Percentiles rank a stretch among this genome's conserved stretches.
Conservation (phyloP, 2,113 vertebrate species). For the Menidia beryllina region DNA sequence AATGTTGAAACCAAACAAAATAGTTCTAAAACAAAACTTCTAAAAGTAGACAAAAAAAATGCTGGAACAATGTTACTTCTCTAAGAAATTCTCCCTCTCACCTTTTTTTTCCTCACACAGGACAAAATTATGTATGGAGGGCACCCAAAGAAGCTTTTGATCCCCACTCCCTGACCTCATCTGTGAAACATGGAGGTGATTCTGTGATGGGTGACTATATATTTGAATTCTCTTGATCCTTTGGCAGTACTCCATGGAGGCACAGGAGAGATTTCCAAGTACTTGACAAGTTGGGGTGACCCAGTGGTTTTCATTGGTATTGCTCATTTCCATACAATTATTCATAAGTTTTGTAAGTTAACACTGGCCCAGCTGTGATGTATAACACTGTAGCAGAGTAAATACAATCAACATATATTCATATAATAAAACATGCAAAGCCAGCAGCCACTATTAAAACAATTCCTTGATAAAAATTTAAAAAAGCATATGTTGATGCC, state of each 20-base stretch:
- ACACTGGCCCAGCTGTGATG: not conserved
- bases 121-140: not conserved
- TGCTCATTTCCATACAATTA: not conserved
- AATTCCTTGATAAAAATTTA: not conserved
- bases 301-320: not conserved
- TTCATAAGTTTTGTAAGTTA: too few relatives aligned
- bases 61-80: not conserved
- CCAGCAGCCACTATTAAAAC: not conserved
- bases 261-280: too few relatives aligned
- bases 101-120: not conserved
- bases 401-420: not conserved
- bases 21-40: not conserved
- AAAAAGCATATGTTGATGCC: not conserved
- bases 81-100: not conserved
- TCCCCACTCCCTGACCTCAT: not conserved
- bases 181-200: not conserved
- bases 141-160: not conserved
- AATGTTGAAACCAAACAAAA: not conserved
- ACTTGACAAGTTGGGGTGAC: not conserved
- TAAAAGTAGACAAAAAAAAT: not conserved
- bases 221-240: not conserved
- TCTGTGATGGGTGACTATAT: not conserved
- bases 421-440: not conserved
- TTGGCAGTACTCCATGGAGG: not conserved
- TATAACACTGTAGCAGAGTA: not conserved